Base-by-base conservation (phyloP, 64 coral and sea anemone species). In the Stichodactyla helianthus region DNA sequence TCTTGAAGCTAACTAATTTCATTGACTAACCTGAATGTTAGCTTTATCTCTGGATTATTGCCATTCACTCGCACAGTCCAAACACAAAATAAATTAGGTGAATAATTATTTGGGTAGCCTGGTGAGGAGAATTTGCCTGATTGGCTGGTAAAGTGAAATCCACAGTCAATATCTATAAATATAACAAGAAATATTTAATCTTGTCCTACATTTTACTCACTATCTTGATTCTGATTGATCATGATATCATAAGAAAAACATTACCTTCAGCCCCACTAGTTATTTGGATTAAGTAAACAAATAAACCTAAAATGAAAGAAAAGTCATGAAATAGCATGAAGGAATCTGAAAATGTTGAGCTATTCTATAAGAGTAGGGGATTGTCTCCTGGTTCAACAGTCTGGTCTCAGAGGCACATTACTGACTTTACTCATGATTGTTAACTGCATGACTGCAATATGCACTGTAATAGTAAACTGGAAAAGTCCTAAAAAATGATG, bases 151-250 rank as follows among this genome's bases (percentile, higher is more conserved):
- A 10, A 82, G 16, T 82, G 79, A 52, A 50, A 82, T 2, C 79
- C 79, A 82, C 79, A 82, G 54, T 82, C 51, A 82, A 54, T 74
- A 74, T 12, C 68, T 74, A n/a, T n/a, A 65, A 65, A 65, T 65
- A 19, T 20, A 65, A n/a, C 22, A 22, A 22, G 22, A 17, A 70
- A 25, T 23, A 74, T 58, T 58, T 0, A 58, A 44, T 58, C 15
- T 58, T 10, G 56, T 16, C 6, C 6, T 63, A 19, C 5, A 19
- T 13, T 16, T 16, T 13, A 71, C 20, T 26, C 23, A 20, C 23
- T 71, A 71, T 15, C 60, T 18, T 63, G 17, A 18, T 63, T 18
- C 60, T 16, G 15, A 13, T 63, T 6, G 17, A 6, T 16, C 14
- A 6, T 63, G 60, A 59, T 59, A 19, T 18, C 19, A 16, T 63